phyloP scores from a whole-genome alignment of 2,797 vertebrate genomes.

The Linurgus olivaceus region DNA sequence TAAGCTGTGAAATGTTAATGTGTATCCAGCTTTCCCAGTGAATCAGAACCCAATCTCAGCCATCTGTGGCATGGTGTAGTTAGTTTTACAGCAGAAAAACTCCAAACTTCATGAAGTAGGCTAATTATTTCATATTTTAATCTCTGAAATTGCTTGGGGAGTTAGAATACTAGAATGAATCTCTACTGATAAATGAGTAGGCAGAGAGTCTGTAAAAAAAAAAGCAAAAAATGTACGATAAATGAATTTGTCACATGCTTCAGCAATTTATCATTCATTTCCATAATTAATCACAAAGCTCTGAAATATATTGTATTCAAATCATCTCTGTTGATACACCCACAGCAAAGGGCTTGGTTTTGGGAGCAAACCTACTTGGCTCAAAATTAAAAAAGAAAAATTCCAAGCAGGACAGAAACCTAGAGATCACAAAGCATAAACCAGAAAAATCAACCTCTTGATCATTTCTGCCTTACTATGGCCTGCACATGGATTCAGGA shows the following conservation, averaged over 20 bases:
- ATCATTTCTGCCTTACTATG: not conserved
- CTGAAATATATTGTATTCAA: slow-evolving; percentile 33
- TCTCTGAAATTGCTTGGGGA: slow-evolving; percentile 62
- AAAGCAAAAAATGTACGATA: not conserved
- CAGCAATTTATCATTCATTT: slow-evolving; percentile 67
- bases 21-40: slow-evolving; percentile 15
- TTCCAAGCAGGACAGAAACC: not conserved
- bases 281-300: slow-evolving; percentile 55
- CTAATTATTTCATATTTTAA: slow-evolving; percentile 67
- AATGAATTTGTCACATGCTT: slow-evolving; percentile 60
- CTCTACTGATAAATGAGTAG: slow-evolving; percentile 56
- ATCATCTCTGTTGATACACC: slow-evolving; percentile 1
- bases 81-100: slow-evolving; percentile 30
- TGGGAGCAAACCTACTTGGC: not conserved
- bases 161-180: slow-evolving; percentile 56
- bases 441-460: not conserved
- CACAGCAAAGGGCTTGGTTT: not conserved
- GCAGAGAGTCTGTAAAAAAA: slow-evolving; percentile 22
- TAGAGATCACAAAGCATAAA: not conserved
- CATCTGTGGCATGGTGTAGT: not conserved
- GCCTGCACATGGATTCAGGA: not conserved
- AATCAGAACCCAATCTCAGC: slow-evolving; percentile 16
- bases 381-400: not conserved
- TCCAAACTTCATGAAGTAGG: slow-evolving; percentile 50
- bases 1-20: slow-evolving; percentile 58